phyloP scores from a whole-genome alignment of 2,797 vertebrate species.

The Acropternis orthonyx region DNA sequence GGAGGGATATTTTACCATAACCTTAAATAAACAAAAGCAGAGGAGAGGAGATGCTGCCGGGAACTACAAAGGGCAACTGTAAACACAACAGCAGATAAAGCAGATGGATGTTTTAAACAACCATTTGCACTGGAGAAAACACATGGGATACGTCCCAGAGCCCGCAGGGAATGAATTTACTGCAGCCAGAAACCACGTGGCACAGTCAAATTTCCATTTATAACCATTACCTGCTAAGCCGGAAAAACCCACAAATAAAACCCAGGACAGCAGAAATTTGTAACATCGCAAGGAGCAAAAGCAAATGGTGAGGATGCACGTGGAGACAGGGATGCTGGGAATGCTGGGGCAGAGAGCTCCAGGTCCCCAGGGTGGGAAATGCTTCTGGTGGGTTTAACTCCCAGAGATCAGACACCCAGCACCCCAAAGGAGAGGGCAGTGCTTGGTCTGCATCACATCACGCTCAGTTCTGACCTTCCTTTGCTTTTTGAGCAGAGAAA shows the following conservation, averaged over 20 bases:
- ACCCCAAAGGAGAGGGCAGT: not conserved
- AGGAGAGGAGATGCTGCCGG: slow-evolving; percentile 24
- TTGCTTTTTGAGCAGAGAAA: not conserved
- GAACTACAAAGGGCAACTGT: slow-evolving; percentile 33
- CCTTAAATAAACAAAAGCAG: slow-evolving; percentile 28
- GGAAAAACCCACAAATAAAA: not conserved
- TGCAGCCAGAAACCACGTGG: not conserved
- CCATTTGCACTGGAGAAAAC: not conserved
- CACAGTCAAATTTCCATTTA: not conserved
- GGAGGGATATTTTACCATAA: slow-evolving; percentile 7
- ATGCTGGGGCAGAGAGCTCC: not conserved
- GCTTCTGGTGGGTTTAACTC: not conserved
- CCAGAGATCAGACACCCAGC: not conserved
- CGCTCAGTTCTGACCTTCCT: not conserved
- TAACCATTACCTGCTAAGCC: not conserved
- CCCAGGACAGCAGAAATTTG: not conserved
- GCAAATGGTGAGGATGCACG: not conserved
- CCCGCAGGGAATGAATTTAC: not conserved
- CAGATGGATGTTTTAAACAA: slow-evolving; percentile 29
- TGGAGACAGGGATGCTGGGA: not conserved
- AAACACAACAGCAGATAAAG: slow-evolving; percentile 39
- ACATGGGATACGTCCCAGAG: not conserved
- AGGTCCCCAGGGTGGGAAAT: not conserved
- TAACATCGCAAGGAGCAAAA: not conserved
- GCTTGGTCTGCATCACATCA: not conserved